Percentiles rank a stretch among this genome's conserved stretches.
Conservation (phyloP, 2,113 vertebrate species). For the Chloropsis cyanopogon region DNA sequence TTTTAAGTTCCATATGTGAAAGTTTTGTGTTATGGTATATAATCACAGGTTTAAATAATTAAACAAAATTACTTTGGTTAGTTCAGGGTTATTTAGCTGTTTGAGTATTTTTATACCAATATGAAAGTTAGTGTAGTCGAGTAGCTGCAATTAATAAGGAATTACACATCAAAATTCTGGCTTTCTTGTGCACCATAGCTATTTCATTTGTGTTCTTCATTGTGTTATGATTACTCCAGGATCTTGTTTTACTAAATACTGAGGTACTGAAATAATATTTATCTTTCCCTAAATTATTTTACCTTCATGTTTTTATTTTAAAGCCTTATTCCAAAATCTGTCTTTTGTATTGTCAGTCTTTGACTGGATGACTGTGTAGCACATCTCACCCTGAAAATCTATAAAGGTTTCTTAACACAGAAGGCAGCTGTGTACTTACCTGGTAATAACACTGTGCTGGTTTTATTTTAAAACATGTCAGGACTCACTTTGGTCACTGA, state of each 20-base stretch:
- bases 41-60: neutral
- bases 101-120: neutral
- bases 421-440: slow-evolving; percentile 24
- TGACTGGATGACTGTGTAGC: slow-evolving; percentile 19
- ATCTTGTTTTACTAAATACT: slow-evolving; percentile 15
- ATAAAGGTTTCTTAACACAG: slow-evolving; percentile 35
- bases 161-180: neutral
- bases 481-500: slow-evolving; percentile 8
- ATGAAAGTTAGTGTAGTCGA: neutral
- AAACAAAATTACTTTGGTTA: neutral
- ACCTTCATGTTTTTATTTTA: slow-evolving; percentile 13
- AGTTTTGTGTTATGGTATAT: neutral
- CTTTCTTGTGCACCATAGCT: neutral
- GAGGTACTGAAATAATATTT: slow-evolving; percentile 13
- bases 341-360: slow-evolving; percentile 20
- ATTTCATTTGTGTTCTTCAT: slow-evolving; percentile 13
- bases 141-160: neutral
- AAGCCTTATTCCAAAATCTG: slow-evolving; percentile 12
- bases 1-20: neutral
- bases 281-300: neutral
- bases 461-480: slow-evolving; percentile 12
- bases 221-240: neutral
- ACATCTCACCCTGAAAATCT: neutral
- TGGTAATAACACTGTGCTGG: neutral
- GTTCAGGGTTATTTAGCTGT: neutral